phyloP scores from a whole-genome alignment of 2,888 invertebrate species.

The Eupithecia centaureata region DNA sequence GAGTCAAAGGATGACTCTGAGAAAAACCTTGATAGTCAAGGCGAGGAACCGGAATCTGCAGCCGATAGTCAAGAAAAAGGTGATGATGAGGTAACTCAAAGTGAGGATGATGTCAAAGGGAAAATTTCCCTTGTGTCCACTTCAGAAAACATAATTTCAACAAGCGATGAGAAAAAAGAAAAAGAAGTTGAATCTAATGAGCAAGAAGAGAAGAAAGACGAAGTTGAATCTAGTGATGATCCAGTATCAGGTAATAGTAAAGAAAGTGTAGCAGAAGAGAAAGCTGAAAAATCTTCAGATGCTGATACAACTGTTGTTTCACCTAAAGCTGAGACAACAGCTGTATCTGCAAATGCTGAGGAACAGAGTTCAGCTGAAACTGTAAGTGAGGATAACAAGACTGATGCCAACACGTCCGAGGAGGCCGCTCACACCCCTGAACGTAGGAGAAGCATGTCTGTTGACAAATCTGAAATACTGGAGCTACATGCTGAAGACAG shows the following conservation, averaged over 20 bases:
- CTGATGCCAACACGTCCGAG: slow-evolving; percentile 40
- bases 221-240: slow-evolving; percentile 41
- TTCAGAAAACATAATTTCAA: slow-evolving; percentile 42
- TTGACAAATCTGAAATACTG: slow-evolving; percentile 71
- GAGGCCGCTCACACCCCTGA: slow-evolving; percentile 34
- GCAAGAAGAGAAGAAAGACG: slow-evolving; percentile 37
- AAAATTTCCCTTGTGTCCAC: slow-evolving; percentile 34
- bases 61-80: slow-evolving; percentile 44
- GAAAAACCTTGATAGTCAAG: slow-evolving; percentile 65
- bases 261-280: slow-evolving; percentile 34
- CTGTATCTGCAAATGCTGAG: slow-evolving; percentile 52
- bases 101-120: slow-evolving; percentile 46
- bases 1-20: slow-evolving; percentile 69
- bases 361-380: slow-evolving; percentile 32
- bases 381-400: slow-evolving; percentile 35
- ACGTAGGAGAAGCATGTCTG: slow-evolving; percentile 57
- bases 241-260: slow-evolving; percentile 40
- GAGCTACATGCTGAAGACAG: slow-evolving; percentile 72
- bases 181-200: slow-evolving; percentile 30
- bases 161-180: slow-evolving; percentile 37
- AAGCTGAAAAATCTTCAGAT: slow-evolving; percentile 50
- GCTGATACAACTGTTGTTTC: slow-evolving; percentile 67
- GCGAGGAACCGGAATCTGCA: slow-evolving; percentile 59
- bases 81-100: slow-evolving; percentile 57
- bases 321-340: slow-evolving; percentile 62